These are phyloP conservation scores for Agriopis aurantiaria DNA, from an alignment of 2,888 invertebrate genomes.

Conservation along the genomic window DNA sequence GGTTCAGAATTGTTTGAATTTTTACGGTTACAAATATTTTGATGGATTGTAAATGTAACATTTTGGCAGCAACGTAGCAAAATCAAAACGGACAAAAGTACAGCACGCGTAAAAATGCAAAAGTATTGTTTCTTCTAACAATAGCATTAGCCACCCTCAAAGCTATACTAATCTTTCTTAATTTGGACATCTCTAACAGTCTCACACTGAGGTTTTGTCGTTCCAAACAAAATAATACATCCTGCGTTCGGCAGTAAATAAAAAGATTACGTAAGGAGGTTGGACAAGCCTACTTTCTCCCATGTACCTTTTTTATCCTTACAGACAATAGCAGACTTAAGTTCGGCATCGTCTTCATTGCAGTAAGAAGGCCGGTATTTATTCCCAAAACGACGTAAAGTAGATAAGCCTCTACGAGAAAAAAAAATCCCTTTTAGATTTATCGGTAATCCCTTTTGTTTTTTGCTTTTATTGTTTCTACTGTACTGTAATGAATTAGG, in stretches of 20 bases:
- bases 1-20: neutral
- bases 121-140: slow-evolving; percentile 15
- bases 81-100: neutral
- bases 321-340: slow-evolving; percentile 77
- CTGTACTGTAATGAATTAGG: slow-evolving; percentile 77
- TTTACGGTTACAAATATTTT: neutral
- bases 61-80: slow-evolving; percentile 67
- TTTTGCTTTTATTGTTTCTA: slow-evolving; percentile 78
- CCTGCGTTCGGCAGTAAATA: slow-evolving; percentile 69
- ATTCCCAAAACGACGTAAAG: slow-evolving; percentile 78
- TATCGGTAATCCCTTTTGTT: slow-evolving; percentile 77
- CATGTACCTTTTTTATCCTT: slow-evolving; percentile 75
- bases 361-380: slow-evolving; percentile 71
- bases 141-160: slow-evolving; percentile 22
- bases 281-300: slow-evolving; percentile 61
- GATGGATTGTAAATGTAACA: slow-evolving; percentile 70
- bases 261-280: slow-evolving; percentile 68
- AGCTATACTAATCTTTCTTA: slow-evolving; percentile 32
- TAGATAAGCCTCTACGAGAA: slow-evolving; percentile 74
- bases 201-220: slow-evolving; percentile 30
- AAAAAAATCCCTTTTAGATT: slow-evolving; percentile 78
- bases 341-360: slow-evolving; percentile 71
- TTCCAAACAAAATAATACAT: slow-evolving; percentile 62
- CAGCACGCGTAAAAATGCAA: slow-evolving; percentile 10
- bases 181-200: slow-evolving; percentile 34